Evolutionary conservation across 30 jellyfish, hydroid and myxozoan genomes (phyloP), one percentile per base, ranked within the genome.

Genomic region (Cassiopea andromeda): DNA sequence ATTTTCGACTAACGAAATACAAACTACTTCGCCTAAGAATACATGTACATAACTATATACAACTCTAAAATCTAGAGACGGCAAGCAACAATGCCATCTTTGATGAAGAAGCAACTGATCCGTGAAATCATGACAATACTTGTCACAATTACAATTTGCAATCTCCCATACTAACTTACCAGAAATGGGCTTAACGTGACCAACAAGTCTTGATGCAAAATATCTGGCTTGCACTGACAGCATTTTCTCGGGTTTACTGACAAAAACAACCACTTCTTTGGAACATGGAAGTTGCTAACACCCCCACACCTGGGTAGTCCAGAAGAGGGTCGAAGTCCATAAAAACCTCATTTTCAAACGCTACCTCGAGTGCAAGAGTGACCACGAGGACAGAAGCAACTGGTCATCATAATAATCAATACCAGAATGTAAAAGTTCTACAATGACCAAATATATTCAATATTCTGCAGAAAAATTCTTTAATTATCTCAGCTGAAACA

Each of bases 271-370:
- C 60, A 19, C 88, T 49, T 13, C 43, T 75, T 75, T 38, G 64
- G 45, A 75, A 1, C 8, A 27, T n/a, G 18, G 10, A 75, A 44
- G 7, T 38, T 44, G 68, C 64, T 67, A 58, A 67, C 60, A 17
- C 5, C 45, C 43, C 68, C 18, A 38, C 44, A 14, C 47, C 66
- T 14, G 6, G 47, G 47, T 54, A 43, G 88, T 68, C 75, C 90
- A 14, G 75, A 46, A 66, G 68, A 82, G 68, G 90, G 90, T 54
- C 90, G 83, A 82, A 82, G 90, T 82, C 80, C 90, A 49, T 17
- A n/a, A 1, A 48, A 27, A 78, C 90, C 90, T 82, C 90, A 43
- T 58, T 82, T 45, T 82, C 82, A 47, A 7, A 18, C 8, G 2
- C 16, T 1, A 68, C 87, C 87, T 46, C 76, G 75, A 61, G 75